Base-by-base conservation (phyloP, 2,113 vertebrate species). In the Anoplopoma fimbria region DNA sequence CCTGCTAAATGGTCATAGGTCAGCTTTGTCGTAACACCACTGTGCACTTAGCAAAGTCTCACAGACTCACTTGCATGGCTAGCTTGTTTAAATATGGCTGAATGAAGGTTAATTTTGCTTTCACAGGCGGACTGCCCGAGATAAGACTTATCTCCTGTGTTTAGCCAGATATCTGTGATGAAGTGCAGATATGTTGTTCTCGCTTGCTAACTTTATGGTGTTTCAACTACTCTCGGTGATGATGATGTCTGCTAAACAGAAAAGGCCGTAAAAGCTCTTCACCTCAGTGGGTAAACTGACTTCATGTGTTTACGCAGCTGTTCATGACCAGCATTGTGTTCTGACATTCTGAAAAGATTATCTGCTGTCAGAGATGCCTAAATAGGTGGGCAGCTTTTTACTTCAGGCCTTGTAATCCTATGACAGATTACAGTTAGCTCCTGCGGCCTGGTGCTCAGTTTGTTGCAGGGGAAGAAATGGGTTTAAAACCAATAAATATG, bases 271-370 rank as follows among this genome's bases (percentile, higher is more conserved):
- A 91, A 87, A 82, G 23, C 73, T 61, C 84, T 83, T 88, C 49
- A 85, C n/a, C 57, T 80, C 17, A 29, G 58, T 69, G 29, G 69
- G 75, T 42, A 29, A 77, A 84, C 71, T 81, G 2, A 15, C 53
- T 57, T 74, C 23, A 45, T 68, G 60, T 87, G 70, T 88, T 86
- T 85, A 40, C 63, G 15, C 84, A 86, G 80, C 82, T 86, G 84
- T 65, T 69, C 65, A 58, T 1, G 2, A 42, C 49, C 53, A 42
- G 33, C 57, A 58, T 62, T 69, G 53, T 38, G 36, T 3, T 34
- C 0, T 70, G 77, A 70, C 74, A 71, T 36, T 45, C 29, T 27
- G 53, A 79, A 51, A 75, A 79, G 60, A 84, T 47, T 71, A 45
- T 64, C 62, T 71, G 61, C 78, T 75, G 71, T 71, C 75, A 75